These are phyloP conservation scores for Steinernema hermaphroditum DNA, from an alignment of 2,888 invertebrate genomes.

Conservation along the genomic window DNA sequence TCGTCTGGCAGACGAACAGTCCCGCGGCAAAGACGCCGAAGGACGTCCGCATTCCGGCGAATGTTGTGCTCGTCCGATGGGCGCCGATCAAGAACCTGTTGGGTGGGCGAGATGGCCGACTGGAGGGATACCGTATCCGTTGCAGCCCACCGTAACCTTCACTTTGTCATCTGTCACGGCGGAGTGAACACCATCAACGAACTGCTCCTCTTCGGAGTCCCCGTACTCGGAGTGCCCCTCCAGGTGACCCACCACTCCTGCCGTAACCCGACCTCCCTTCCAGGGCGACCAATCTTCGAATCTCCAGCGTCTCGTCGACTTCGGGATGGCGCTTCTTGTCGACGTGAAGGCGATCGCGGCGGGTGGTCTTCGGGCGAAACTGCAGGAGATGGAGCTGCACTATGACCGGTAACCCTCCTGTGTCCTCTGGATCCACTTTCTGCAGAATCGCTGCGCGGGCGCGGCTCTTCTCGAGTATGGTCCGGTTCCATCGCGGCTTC, in stretches of 20 bases:
- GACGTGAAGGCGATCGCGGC: slow-evolving; percentile 49
- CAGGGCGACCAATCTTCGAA: slow-evolving; percentile 61
- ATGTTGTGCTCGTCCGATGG: slow-evolving; percentile 53
- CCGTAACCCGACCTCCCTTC: neutral
- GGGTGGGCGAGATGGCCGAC: too few relatives aligned
- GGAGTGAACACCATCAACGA: slow-evolving; percentile 63
- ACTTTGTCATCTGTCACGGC: slow-evolving; percentile 58
- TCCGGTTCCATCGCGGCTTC: slow-evolving; percentile 46
- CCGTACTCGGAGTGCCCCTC: slow-evolving; percentile 58
- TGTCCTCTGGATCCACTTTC: slow-evolving; percentile 14
- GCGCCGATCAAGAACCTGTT: slow-evolving; percentile 59
- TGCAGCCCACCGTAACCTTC: slow-evolving; percentile 57
- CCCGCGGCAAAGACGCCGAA: slow-evolving; percentile 37
- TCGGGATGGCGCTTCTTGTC: slow-evolving; percentile 53
- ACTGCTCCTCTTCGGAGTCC: slow-evolving; percentile 56
- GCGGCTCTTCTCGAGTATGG: slow-evolving; percentile 46
- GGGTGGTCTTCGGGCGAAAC: slow-evolving; percentile 45
- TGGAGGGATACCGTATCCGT: too few relatives aligned
- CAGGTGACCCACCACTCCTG: slow-evolving; percentile 38
- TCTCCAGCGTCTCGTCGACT: slow-evolving; percentile 54
- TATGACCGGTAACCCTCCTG: slow-evolving; percentile 37
- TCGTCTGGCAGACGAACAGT: slow-evolving; percentile 61
- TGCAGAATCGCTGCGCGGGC: slow-evolving; percentile 32
- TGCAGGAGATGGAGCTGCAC: slow-evolving; percentile 46
- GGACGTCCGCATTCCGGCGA: slow-evolving; percentile 39